phyloP scores from a whole-genome alignment of 2,797 vertebrate genomes.

The Potorous gilbertii region DNA sequence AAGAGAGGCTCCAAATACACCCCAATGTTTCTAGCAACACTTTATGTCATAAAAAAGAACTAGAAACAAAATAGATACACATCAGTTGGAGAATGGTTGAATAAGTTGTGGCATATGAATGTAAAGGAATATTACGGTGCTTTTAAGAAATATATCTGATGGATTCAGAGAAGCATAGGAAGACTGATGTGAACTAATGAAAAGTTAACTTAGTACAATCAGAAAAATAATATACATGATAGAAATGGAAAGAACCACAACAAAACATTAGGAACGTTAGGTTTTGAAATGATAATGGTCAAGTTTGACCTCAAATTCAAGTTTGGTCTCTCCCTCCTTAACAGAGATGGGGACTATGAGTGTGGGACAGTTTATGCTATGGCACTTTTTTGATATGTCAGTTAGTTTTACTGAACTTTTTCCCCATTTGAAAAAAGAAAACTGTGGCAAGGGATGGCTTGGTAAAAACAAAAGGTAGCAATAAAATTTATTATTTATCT shows the following conservation, averaged over 20 bases:
- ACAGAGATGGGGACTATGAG: not conserved
- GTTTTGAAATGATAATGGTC: not conserved
- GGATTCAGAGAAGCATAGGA: not conserved
- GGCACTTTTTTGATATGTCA: not conserved
- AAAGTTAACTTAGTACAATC: not conserved
- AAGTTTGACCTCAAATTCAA: not conserved
- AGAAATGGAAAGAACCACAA: not conserved
- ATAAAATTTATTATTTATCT: not conserved
- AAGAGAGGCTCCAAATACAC: not conserved
- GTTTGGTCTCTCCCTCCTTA: not conserved
- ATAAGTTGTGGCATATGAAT: not conserved
- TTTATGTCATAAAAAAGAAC: not conserved
- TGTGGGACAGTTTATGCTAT: not conserved
- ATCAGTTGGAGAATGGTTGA: not conserved
- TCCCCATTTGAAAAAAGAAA: not conserved
- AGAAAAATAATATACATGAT: not conserved
- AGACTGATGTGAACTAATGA: not conserved
- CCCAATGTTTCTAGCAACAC: not conserved
- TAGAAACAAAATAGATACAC: not conserved
- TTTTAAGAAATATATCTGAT: not conserved
- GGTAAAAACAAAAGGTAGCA: not conserved
- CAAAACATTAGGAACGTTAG: not conserved
- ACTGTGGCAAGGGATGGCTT: not conserved
- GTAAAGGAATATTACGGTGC: not conserved
- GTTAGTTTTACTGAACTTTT: not conserved